Evolutionary conservation across 2,797 vertebrate genomes (phyloP).

Genomic region (Lepus townsendii): DNA sequence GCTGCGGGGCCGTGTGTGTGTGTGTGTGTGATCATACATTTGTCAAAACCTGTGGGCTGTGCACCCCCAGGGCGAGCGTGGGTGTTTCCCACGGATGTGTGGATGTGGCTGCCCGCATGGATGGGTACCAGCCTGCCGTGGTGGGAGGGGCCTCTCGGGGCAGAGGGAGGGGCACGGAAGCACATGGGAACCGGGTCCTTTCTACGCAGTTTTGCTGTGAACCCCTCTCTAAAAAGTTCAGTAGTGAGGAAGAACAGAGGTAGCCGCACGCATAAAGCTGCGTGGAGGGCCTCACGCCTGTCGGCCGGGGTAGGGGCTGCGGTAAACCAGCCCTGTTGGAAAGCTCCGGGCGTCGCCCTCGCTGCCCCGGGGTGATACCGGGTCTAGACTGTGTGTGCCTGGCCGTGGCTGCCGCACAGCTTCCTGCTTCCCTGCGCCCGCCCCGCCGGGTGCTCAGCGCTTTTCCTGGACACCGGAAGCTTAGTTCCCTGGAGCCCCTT

Average conservation of each 20-base stretch:
- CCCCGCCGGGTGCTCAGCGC: neutral
- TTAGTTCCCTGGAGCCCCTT: neutral
- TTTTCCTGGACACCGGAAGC: neutral
- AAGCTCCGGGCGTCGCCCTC: neutral
- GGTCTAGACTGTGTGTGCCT: neutral
- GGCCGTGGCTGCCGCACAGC: accelerated
- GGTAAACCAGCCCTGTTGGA: no score
- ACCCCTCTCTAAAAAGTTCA: neutral
- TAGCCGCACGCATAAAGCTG: neutral
- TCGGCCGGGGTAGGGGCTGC: no score
- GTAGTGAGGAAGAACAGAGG: neutral
- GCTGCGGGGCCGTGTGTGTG: no score
- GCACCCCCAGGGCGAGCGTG: neutral
- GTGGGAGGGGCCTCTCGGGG: no score
- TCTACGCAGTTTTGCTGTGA: neutral
- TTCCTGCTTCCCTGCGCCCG: neutral
- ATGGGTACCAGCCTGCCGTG: neutral
- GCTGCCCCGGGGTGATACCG: neutral
- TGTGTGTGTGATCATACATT: no score
- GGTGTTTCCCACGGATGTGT: no score
- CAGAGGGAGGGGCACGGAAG: neutral
- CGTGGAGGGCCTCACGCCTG: neutral
- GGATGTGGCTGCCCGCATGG: no score
- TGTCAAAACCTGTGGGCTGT: neutral
- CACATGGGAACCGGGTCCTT: neutral